phyloP scores from a whole-genome alignment of 2,113 vertebrate genomes.

The Malurus elegans region DNA sequence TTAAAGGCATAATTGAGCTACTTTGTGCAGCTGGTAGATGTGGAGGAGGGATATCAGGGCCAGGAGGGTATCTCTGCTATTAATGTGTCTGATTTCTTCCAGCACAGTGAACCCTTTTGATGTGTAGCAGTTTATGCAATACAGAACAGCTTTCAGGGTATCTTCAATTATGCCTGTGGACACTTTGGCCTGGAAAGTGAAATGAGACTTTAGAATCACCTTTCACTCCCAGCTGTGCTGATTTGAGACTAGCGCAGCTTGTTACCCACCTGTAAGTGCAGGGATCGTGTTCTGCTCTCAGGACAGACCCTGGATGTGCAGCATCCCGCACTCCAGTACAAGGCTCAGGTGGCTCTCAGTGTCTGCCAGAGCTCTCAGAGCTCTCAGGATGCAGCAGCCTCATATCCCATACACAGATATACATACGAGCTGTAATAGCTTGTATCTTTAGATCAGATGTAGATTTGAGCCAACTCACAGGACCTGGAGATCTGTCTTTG shows the following conservation, averaged over 20 bases:
- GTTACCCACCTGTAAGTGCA: not conserved
- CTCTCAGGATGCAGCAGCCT: not conserved
- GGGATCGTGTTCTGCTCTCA: not conserved
- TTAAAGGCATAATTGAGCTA: slow-evolving; percentile 47
- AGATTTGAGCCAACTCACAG: not conserved
- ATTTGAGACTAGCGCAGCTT: not conserved
- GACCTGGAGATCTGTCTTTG: not conserved
- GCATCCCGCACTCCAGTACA: not conserved
- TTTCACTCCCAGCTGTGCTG: slow-evolving; percentile 18
- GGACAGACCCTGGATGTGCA: not conserved
- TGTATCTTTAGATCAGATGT: not conserved
- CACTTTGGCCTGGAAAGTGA: slow-evolving; percentile 1
- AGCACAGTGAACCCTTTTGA: slow-evolving; percentile 45
- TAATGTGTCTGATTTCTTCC: slow-evolving; percentile 32
- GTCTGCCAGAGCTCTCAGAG: not conserved
- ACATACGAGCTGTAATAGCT: not conserved
- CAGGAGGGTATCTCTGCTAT: slow-evolving; percentile 34
- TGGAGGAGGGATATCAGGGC: slow-evolving; percentile 18
- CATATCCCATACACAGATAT: not conserved
- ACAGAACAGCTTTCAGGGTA: slow-evolving; percentile 6
- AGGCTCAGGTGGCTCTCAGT: not conserved
- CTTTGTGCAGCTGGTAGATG: slow-evolving; percentile 24
- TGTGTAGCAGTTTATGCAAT: slow-evolving; percentile 31
- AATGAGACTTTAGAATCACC: slow-evolving; percentile 27
- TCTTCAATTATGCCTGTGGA: slow-evolving; percentile 44